Conservation (phyloP, 2,888 invertebrate genomes). For the Herminia tarsipennalis region DNA sequence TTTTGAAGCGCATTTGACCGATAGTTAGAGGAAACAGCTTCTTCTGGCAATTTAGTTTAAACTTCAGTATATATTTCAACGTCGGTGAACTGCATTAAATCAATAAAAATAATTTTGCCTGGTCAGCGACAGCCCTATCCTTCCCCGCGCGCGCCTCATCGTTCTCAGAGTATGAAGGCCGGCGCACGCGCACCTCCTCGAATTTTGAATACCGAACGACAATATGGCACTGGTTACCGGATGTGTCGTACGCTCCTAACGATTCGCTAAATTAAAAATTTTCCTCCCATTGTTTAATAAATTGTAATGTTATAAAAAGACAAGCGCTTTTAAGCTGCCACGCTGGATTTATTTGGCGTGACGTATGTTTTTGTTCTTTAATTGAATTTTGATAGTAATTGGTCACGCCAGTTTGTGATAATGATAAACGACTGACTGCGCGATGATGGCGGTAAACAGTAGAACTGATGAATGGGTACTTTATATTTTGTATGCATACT, state of each 20-base stretch:
- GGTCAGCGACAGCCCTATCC: constrained; percentile 43
- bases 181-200: constrained; percentile 63
- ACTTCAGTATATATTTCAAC: too few species aligned
- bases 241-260: constrained; percentile 56
- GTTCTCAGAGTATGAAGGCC: constrained; percentile 67
- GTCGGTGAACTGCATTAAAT: too few species aligned
- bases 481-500: too few species aligned
- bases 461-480: too few species aligned
- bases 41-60: too few species aligned
- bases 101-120: neutral
- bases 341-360: constrained; percentile 10
- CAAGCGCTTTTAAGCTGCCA: neutral
- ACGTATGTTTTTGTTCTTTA: constrained; percentile 13
- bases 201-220: constrained; percentile 64
- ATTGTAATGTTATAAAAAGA: constrained; percentile 17
- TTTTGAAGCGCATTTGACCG: too few species aligned
- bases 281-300: constrained; percentile 31
- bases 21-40: too few species aligned
- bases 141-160: constrained; percentile 35
- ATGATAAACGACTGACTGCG: too few species aligned
- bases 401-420: constrained; percentile 8
- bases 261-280: constrained; percentile 49
- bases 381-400: constrained; percentile 12
- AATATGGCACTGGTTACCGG: constrained; percentile 64
- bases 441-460: neutral